phyloP scores from a whole-genome alignment of 2,113 vertebrate species.

The Cynopterus brachyotis region DNA sequence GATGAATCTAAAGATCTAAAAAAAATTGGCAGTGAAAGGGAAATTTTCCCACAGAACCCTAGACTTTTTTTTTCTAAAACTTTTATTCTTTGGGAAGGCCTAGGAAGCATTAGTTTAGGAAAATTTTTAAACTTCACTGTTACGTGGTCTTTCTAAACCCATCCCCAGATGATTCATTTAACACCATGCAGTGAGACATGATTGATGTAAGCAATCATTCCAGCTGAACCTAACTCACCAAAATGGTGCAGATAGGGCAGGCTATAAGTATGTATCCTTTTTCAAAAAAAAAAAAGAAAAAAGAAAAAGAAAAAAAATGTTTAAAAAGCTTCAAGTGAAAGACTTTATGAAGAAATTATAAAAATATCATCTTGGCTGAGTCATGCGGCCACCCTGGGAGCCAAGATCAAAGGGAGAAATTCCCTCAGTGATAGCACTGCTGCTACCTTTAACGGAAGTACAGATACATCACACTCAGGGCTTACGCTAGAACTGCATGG shows the following conservation, averaged over 20 bases:
- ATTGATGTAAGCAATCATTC: not conserved
- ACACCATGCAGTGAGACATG: not conserved
- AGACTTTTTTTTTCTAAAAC: slow-evolving; percentile 11
- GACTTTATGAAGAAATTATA: not conserved
- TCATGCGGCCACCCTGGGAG: not conserved
- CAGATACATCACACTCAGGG: not conserved
- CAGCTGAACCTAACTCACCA: not conserved
- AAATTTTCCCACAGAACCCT: not conserved
- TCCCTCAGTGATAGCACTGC: fast-evolving
- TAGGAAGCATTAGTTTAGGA: not conserved
- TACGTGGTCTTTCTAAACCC: not conserved
- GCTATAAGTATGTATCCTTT: not conserved
- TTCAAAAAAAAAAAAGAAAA: not conserved
- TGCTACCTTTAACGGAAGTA: not conserved
- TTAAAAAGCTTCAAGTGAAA: not conserved
- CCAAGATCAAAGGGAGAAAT: slow-evolving; percentile 20
- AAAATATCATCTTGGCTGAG: not conserved
- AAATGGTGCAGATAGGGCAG: not conserved
- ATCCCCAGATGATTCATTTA: not conserved
- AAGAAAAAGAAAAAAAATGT: no score
- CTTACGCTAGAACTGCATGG: not conserved
- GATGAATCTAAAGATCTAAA: not conserved
- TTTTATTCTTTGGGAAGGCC: not conserved
- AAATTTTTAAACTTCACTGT: not conserved
- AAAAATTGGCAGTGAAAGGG: not conserved